Evolutionary conservation across 1,140 invertebrate species (phyloP), one percentile per base, ranked within the genome.

Genomic region (Onthophagus taurus): DNA sequence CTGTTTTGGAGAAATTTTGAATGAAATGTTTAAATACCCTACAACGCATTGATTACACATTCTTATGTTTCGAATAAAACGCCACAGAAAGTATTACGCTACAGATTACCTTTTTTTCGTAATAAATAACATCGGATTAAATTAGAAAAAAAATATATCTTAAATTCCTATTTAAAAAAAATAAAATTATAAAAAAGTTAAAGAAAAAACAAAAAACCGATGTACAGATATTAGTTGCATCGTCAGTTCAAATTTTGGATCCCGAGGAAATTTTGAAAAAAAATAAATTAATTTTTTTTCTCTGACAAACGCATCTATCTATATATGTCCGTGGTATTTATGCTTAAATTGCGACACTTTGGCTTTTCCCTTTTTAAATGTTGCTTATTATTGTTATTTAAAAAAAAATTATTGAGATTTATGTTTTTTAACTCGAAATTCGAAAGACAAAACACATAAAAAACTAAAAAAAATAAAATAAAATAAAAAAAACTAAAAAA

Each of bases 401-500:
- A 36, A 37, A 23, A 21, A 37, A 13, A 37, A n/a, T 9, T 33
- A 16, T 33, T n/a, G n/a, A n/a, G n/a, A n/a, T n/a, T n/a, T n/a
- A n/a, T n/a, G n/a, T n/a, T n/a, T n/a, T n/a, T n/a, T n/a, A n/a
- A n/a, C n/a, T n/a, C n/a, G n/a, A n/a, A n/a, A n/a, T n/a, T n/a
- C n/a, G n/a, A n/a, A 37, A 37, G 20, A 21, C 20, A 20, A 21
- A 21, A 37, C 24, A 19, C 24, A 37, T 37, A 20, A 12, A 34
- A 21, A 20, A n/a, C 29, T 42, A 23, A 37, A 44, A 41, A 47
- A 44, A 44, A 31, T 36, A 48, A 45, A 51, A 44, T 23, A 14
- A 47, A 43, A 50, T 42, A 43, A 45, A 46, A 50, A 36, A 38
- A 50, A 42, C 45, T 48, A 48, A 52, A 26, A 49, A 48, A 54